Conservation (phyloP, 1,140 invertebrate genomes). For the Maniola jurtina region DNA sequence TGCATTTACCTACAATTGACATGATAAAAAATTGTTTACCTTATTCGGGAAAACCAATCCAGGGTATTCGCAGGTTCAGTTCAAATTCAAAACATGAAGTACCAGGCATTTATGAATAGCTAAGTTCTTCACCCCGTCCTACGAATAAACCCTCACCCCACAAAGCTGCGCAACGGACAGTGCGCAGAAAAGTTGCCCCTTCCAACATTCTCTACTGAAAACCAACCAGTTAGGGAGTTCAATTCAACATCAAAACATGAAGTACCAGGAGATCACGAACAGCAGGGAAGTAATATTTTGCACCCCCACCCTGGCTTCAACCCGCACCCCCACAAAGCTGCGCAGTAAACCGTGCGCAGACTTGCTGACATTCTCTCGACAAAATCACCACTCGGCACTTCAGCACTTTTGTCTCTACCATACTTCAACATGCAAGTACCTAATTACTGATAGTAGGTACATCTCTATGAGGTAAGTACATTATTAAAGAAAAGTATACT, state of each 20-base stretch:
- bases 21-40: background rate
- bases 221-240: background rate
- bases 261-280: background rate
- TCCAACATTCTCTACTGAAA: background rate
- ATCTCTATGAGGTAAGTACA: no score
- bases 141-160: background rate
- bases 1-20: background rate
- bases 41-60: background rate
- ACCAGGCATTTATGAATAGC: background rate
- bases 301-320: background rate
- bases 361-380: no score
- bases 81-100: background rate
- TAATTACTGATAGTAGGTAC: no score
- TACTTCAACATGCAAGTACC: no score
- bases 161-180: background rate
- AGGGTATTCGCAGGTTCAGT: background rate
- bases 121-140: background rate
- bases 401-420: no score
- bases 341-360: background rate
- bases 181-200: background rate
- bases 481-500: no score
- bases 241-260: constrained; percentile 7
- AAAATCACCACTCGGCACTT: no score
- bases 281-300: background rate
- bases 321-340: background rate